Evolutionary conservation across 2,797 vertebrate genomes (phyloP).

Genomic region (Rhinella marina): DNA sequence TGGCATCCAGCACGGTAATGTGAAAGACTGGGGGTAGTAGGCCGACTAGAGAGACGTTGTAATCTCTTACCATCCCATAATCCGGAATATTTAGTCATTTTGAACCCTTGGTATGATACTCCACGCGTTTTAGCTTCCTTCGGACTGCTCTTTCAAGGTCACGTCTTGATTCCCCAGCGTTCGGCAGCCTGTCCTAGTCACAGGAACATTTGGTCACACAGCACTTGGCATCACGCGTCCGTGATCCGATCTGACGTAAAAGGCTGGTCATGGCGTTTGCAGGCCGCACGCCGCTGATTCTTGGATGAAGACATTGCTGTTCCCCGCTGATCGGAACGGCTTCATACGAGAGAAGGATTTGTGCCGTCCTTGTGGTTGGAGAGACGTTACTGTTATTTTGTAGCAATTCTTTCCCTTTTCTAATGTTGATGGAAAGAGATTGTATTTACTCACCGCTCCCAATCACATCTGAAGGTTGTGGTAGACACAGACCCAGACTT

Average conservation of each 20-base stretch:
- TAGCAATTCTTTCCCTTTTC: not conserved
- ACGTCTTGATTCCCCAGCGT: slow-evolving; percentile 20
- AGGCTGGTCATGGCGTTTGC: slow-evolving; percentile 62
- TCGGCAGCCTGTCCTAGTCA: slow-evolving; percentile 58
- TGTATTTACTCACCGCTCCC: no score
- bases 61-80: not conserved
- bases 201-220: slow-evolving; percentile 65
- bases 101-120: no score
- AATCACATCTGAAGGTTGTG: no score
- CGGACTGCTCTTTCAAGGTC: not conserved
- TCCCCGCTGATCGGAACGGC: not conserved
- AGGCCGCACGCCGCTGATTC: slow-evolving; percentile 48
- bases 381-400: not conserved
- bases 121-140: not conserved
- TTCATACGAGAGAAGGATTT: not conserved
- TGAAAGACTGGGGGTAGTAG: no score
- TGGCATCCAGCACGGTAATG: not conserved
- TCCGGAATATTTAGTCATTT: not conserved
- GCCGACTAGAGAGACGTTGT: no score
- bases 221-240: slow-evolving; percentile 66
- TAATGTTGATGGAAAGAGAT: not conserved
- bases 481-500: no score
- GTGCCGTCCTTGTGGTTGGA: not conserved
- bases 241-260: slow-evolving; percentile 63
- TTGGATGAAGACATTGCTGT: not conserved